phyloP scores from a whole-genome alignment of 2,797 vertebrate genomes.

The Acomys russatus region DNA sequence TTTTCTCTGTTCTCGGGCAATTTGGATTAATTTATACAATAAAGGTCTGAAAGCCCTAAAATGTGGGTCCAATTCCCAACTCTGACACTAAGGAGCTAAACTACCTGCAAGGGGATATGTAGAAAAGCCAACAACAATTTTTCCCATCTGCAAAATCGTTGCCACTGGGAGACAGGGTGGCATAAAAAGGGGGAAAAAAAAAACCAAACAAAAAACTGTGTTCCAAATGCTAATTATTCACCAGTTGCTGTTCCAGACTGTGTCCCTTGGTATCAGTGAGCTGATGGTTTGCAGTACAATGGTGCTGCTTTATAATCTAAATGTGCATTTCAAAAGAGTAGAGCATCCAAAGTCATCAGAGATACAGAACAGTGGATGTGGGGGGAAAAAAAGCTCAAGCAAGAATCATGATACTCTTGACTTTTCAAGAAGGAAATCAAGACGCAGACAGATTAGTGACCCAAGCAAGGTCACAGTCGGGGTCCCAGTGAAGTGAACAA shows the following conservation, averaged over 20 bases:
- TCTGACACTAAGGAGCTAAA: slow-evolving; percentile 66
- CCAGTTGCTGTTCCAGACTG: background rate
- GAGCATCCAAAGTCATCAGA: background rate
- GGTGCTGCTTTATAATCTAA: slow-evolving; percentile 41
- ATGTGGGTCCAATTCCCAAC: slow-evolving; percentile 69
- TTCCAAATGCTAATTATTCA: slow-evolving; percentile 58
- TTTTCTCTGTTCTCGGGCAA: slow-evolving; percentile 71
- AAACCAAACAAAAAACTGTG: slow-evolving; percentile 33
- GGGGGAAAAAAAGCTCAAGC: background rate
- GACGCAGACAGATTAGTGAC: background rate
- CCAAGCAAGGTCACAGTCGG: background rate
- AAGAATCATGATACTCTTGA: background rate
- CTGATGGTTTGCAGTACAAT: background rate
- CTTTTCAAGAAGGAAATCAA: background rate
- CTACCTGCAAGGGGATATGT: slow-evolving; percentile 39
- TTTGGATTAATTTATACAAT: slow-evolving; percentile 71
- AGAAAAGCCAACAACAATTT: slow-evolving; percentile 71
- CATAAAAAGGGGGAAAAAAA: background rate
- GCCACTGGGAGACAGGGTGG: background rate
- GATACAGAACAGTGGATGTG: slow-evolving; percentile 4
- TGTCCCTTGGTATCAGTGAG: slow-evolving; percentile 39
- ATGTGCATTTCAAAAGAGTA: slow-evolving; percentile 39
- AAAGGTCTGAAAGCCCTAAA: slow-evolving; percentile 73
- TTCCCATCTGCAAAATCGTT: slow-evolving; percentile 51
- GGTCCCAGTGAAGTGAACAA: background rate